A percentile compares a stretch with the other conserved stretches of the same genome.
Conservation (phyloP, 2,797 vertebrate genomes). For the Anguilla anguilla region DNA sequence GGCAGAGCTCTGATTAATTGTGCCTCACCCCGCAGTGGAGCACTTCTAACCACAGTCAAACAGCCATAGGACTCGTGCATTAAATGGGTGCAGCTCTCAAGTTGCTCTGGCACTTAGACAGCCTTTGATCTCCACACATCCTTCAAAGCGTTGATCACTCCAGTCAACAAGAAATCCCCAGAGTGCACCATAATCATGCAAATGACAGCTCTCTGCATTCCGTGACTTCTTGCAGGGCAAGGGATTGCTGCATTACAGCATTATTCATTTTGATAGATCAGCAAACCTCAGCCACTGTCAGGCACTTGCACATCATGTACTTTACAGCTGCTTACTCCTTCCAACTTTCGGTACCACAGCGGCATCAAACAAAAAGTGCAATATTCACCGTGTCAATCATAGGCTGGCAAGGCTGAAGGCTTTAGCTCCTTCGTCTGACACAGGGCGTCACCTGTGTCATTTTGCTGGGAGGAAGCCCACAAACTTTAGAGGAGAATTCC, state of each 20-base stretch:
- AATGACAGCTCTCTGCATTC: not conserved
- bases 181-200: not conserved
- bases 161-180: not conserved
- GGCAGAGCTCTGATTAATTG: not conserved
- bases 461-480: not conserved
- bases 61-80: not conserved
- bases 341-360: not conserved
- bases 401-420: not conserved
- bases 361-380: not conserved
- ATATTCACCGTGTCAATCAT: slow-evolving; percentile 1
- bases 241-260: not conserved
- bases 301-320: not conserved
- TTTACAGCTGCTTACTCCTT: not conserved
- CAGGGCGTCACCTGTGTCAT: not conserved
- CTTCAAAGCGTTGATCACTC: not conserved
- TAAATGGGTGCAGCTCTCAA: not conserved
- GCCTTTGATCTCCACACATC: not conserved
- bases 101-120: not conserved
- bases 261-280: slow-evolving; percentile 14
- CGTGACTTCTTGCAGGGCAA: not conserved
- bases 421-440: not conserved
- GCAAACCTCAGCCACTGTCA: slow-evolving; percentile 14
- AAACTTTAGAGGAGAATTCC: not conserved
- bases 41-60: not conserved
- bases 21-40: not conserved